A percentile compares a stretch with the other conserved stretches of the same genome.
These are phyloP conservation scores for Bombus difficillimus DNA, from an alignment of 1,140 invertebrate genomes.

Conservation along the genomic window DNA sequence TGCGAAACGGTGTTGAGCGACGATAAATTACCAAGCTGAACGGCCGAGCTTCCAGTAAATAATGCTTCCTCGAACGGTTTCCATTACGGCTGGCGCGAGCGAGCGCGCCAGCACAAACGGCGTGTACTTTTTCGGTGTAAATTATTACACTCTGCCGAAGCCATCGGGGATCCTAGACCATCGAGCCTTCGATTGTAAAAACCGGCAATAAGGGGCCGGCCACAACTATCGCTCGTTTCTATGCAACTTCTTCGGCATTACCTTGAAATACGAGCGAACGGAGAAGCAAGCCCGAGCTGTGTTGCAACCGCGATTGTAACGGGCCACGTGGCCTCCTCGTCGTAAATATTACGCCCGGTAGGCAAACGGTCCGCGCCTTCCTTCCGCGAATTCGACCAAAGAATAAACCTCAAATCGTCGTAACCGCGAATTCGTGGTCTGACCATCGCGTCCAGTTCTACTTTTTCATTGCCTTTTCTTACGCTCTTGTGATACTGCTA, in stretches of 20 bases:
- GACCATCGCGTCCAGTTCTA: neutral
- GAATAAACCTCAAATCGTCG: neutral
- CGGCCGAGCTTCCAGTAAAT: slow-evolving; percentile 31
- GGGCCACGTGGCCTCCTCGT: slow-evolving; percentile 48
- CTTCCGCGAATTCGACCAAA: slow-evolving; percentile 33
- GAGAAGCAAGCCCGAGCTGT: neutral
- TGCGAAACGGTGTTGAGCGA: slow-evolving; percentile 21
- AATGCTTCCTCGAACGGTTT: slow-evolving; percentile 53
- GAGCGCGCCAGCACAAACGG: neutral
- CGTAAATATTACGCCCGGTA: slow-evolving; percentile 52
- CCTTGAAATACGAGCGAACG: slow-evolving; percentile 49
- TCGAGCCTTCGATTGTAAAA: slow-evolving; percentile 46
- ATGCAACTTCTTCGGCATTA: slow-evolving; percentile 62
- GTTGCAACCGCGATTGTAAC: slow-evolving; percentile 52
- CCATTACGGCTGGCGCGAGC: slow-evolving; percentile 30
- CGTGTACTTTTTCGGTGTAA: slow-evolving; percentile 53
- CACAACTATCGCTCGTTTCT: slow-evolving; percentile 58
- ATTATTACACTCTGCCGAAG: slow-evolving; percentile 50
- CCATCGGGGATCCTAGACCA: slow-evolving; percentile 40
- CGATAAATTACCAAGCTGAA: slow-evolving; percentile 38
- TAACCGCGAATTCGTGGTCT: neutral
- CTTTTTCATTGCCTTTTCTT: no score
- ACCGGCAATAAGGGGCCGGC: slow-evolving; percentile 41
- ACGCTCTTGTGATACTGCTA: neutral
- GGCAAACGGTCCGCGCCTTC: slow-evolving; percentile 41